These are phyloP conservation scores for Doris montereyensis DNA, from an alignment of 2,888 invertebrate species.

Conservation along the genomic window DNA sequence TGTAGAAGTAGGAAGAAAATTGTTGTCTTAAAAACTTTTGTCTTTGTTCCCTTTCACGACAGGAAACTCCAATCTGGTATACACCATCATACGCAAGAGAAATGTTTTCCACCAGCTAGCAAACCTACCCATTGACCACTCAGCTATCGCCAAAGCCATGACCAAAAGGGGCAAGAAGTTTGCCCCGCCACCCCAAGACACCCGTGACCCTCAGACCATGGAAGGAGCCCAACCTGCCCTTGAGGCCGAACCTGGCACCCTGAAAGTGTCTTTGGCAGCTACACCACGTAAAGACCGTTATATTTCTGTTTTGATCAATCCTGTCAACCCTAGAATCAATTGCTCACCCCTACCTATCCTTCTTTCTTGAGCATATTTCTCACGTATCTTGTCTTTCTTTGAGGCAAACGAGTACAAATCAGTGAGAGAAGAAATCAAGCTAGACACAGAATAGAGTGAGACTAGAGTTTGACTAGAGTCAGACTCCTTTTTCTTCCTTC, in stretches of 20 bases:
- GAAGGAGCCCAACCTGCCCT: slow-evolving; percentile 71
- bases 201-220: slow-evolving; percentile 66
- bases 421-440: no score
- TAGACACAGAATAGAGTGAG: no score
- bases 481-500: no score
- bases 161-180: slow-evolving; percentile 72
- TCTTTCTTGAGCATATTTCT: no score
- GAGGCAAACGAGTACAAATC: no score
- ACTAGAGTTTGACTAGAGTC: no score
- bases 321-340: no score
- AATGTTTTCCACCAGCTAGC: slow-evolving; percentile 97
- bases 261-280: slow-evolving; percentile 90
- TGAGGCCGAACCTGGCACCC: slow-evolving; percentile 80
- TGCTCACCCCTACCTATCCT: no score
- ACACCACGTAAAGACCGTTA: slow-evolving; percentile 81
- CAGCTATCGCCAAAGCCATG: slow-evolving; percentile 85
- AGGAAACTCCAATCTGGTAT: slow-evolving; percentile 98
- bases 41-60: slow-evolving; percentile 38
- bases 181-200: slow-evolving; percentile 53
- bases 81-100: slow-evolving; percentile 98
- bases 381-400: no score
- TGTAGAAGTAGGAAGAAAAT: neutral
- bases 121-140: slow-evolving; percentile 95
- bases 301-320: neutral
- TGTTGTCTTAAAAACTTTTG: neutral